Conservation (phyloP, 2,797 vertebrate genomes). For the Florisuga fusca region DNA sequence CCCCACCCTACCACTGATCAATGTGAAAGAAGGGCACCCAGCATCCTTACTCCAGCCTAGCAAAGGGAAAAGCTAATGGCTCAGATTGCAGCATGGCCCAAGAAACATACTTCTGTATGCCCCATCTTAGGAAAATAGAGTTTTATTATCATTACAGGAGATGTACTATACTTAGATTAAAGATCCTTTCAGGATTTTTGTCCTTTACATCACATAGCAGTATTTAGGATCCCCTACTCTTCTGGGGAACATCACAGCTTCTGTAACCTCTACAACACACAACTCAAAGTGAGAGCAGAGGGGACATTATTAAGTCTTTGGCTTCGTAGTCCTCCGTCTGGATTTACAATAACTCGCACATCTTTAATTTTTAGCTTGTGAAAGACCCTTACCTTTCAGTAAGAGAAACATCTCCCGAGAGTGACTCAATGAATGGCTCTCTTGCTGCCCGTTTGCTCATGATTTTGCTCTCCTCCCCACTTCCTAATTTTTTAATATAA, state of each 20-base stretch:
- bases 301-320: background rate
- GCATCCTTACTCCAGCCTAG: background rate
- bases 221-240: background rate
- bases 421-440: slow-evolving; percentile 11
- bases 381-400: slow-evolving; percentile 44
- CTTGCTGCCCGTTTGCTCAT: slow-evolving; percentile 56
- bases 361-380: slow-evolving; percentile 64
- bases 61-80: background rate
- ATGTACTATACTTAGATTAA: background rate
- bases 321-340: background rate
- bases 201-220: background rate
- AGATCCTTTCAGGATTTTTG: background rate
- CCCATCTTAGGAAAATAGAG: background rate
- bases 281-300: background rate
- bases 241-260: background rate
- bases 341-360: background rate
- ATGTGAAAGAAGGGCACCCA: background rate
- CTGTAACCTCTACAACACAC: background rate
- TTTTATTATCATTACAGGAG: background rate
- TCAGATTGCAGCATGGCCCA: background rate
- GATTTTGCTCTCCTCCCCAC: slow-evolving; percentile 11
- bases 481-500: slow-evolving; percentile 85
- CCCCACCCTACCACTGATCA: background rate
- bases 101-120: background rate
- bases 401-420: slow-evolving; percentile 25